Evolutionary conservation across 2,797 vertebrate genomes (phyloP).

Genomic region (Megaceryle alcyon): DNA sequence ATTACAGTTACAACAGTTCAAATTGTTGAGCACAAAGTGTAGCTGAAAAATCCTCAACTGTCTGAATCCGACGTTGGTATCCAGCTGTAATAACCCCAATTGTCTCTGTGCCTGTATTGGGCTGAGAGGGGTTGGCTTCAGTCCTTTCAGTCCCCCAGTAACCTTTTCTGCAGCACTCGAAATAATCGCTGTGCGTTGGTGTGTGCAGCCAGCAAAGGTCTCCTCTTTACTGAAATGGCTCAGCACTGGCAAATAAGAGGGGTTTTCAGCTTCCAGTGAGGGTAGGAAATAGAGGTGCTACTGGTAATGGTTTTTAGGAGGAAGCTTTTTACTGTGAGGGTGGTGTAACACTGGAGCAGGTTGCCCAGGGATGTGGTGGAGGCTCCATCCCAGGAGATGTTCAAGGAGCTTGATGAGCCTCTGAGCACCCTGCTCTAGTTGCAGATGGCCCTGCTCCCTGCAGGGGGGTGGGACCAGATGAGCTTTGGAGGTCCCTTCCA

Average conservation of each 20-base stretch:
- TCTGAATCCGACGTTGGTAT: fast-evolving
- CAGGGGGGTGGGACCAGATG: too few species aligned
- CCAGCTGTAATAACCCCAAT: not conserved
- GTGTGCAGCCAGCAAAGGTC: too few species aligned
- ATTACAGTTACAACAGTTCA: not conserved
- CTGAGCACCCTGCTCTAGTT: too few species aligned
- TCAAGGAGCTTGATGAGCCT: too few species aligned
- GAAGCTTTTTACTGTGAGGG: too few species aligned
- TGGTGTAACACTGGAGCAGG: too few species aligned
- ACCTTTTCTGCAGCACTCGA: not conserved
- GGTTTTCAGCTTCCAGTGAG: not conserved
- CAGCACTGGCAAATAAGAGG: not conserved
- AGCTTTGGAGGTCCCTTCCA: too few species aligned
- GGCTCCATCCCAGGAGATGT: too few species aligned
- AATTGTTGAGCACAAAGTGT: too few species aligned
- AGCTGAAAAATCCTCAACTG: not conserved
- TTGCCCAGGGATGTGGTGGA: too few species aligned
- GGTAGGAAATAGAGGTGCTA: not conserved
- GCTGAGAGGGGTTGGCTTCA: not conserved
- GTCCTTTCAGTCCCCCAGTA: too few species aligned
- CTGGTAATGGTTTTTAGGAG: not conserved
- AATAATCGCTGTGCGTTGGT: not conserved
- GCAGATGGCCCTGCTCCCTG: too few species aligned
- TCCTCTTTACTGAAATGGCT: not conserved
- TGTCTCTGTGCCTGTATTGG: not conserved